Conservation (phyloP, 2,113 vertebrate species). For the Labeo rohita region DNA sequence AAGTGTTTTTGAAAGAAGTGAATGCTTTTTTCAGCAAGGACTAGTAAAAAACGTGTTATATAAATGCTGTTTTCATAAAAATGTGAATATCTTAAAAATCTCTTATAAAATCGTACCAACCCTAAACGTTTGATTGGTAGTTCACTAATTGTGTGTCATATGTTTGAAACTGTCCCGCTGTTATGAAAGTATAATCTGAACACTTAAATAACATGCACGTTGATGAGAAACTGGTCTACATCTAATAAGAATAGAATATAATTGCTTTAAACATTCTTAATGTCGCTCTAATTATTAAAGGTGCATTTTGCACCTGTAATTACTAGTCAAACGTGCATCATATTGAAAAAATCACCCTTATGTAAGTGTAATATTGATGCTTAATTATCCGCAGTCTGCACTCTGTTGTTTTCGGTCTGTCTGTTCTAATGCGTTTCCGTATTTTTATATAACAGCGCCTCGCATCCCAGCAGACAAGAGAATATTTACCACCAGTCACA, state of each 20-base stretch:
- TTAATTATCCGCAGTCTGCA: neutral
- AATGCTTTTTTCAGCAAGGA: neutral
- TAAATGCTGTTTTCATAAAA: neutral
- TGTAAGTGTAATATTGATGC: neutral
- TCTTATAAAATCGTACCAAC: neutral
- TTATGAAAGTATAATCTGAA: neutral
- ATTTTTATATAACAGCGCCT: slow-evolving; percentile 74
- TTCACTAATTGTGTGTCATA: neutral
- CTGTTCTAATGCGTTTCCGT: neutral
- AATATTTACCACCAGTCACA: slow-evolving; percentile 89
- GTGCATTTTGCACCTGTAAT: neutral
- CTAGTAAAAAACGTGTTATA: neutral
- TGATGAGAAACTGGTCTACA: neutral
- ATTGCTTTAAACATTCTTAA: neutral
- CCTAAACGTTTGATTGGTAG: neutral
- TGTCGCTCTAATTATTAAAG: neutral
- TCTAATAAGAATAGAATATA: neutral
- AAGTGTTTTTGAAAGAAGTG: neutral
- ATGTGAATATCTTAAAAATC: neutral
- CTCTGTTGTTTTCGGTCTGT: neutral
- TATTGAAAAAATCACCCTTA: neutral
- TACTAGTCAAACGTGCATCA: neutral
- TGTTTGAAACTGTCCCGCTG: neutral
- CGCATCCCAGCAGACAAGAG: slow-evolving; percentile 88
- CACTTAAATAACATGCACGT: neutral